A percentile compares a stretch with the other conserved stretches of the same genome.
phyloP scores from a whole-genome alignment of 2,113 vertebrate genomes.

The Speoplatyrhinus poulsoni region DNA sequence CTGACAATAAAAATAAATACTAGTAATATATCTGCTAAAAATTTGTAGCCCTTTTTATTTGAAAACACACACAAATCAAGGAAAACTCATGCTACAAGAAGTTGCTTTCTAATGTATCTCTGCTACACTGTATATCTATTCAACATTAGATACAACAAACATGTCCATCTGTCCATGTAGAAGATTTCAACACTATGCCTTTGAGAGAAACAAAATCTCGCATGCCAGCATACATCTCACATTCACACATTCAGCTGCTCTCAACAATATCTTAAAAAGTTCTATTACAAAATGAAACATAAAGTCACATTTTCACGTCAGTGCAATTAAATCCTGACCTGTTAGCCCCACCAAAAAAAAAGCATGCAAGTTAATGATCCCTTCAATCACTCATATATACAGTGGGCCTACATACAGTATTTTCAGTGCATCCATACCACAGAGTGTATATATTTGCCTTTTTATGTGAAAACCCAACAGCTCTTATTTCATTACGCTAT shows the following conservation, averaged over 20 bases:
- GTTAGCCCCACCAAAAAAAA: slow-evolving; percentile 69
- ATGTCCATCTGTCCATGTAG: slow-evolving; percentile 47
- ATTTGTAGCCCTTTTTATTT: slow-evolving; percentile 78
- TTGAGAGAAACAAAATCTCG: slow-evolving; percentile 54
- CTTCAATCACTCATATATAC: slow-evolving; percentile 62
- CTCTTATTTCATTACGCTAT: slow-evolving; percentile 45
- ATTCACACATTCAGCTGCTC: slow-evolving; percentile 60
- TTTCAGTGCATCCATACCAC: slow-evolving; percentile 47
- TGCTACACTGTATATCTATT: slow-evolving; percentile 68
- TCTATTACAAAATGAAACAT: slow-evolving; percentile 58
- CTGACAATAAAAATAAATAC: slow-evolving; percentile 65
- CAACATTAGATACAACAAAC: slow-evolving; percentile 24
- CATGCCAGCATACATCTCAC: slow-evolving; percentile 58
- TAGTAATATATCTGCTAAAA: slow-evolving; percentile 60
- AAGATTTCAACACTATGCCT: slow-evolving; percentile 53
- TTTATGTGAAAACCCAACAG: slow-evolving; percentile 45
- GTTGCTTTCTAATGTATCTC: slow-evolving; percentile 63
- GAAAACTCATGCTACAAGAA: slow-evolving; percentile 68
- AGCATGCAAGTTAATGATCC: slow-evolving; percentile 70
- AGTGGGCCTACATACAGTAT: slow-evolving; percentile 36
- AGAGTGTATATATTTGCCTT: slow-evolving; percentile 38
- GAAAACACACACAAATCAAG: slow-evolving; percentile 60
- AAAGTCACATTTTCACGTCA: slow-evolving; percentile 68
- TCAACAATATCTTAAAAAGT: slow-evolving; percentile 49
- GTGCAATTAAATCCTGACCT: slow-evolving; percentile 76